phyloP scores from a whole-genome alignment of 2,797 vertebrate species.

The Sphaeramia orbicularis region DNA sequence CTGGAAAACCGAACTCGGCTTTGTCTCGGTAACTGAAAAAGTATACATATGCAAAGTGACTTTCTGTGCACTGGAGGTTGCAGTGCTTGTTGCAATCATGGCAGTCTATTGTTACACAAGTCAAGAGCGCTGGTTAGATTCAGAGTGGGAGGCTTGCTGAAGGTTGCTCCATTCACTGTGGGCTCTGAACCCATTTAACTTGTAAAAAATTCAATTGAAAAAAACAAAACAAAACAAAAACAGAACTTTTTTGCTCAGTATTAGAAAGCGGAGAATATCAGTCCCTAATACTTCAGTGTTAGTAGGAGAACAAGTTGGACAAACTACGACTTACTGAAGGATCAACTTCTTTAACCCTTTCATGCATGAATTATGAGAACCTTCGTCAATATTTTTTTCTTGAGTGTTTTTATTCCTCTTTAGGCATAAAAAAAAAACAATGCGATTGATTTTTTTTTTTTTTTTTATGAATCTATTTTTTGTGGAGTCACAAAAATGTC shows the following conservation, averaged over 20 bases:
- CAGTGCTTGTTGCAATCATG: neutral
- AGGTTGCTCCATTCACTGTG: neutral
- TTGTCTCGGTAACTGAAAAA: constrained; percentile 17
- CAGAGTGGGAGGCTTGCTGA: constrained; percentile 25
- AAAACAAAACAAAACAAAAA: neutral
- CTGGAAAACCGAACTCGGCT: constrained; percentile 3
- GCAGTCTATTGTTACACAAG: neutral
- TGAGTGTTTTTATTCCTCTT: no score
- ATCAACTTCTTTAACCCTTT: no score
- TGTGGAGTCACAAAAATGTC: no score
- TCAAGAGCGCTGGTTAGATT: neutral
- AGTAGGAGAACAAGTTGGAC: no score
- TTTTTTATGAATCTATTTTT: no score
- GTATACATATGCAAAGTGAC: neutral
- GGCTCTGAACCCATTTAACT: neutral
- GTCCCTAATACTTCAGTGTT: neutral
- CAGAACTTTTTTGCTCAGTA: neutral
- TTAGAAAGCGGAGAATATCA: constrained; percentile 9
- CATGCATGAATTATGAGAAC: no score
- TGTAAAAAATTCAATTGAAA: constrained; percentile 3
- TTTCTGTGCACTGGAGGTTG: neutral
- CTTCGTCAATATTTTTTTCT: no score
- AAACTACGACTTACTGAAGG: neutral
- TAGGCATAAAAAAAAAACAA: no score
- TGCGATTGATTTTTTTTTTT: no score